Percentiles rank a stretch among this genome's conserved stretches.
Conservation (phyloP, 2,113 vertebrate species). For the Hymenochirus boettgeri region DNA sequence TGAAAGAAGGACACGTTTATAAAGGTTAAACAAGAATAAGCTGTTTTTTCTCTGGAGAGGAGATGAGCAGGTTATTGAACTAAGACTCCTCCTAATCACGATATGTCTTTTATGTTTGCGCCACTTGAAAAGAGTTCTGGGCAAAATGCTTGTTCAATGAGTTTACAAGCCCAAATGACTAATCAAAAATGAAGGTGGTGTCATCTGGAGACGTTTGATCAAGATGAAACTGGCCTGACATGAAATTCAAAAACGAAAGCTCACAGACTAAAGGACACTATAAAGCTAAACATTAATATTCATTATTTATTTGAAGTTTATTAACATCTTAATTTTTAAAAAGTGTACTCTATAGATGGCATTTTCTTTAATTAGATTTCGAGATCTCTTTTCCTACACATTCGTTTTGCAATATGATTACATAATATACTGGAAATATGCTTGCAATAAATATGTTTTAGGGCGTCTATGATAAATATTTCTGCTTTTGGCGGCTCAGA, state of each 20-base stretch:
- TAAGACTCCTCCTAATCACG: conserved; percentile 27
- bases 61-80: conserved; percentile 26
- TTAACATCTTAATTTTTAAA: conserved; percentile 56
- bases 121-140: conserved; percentile 53
- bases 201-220: conserved; percentile 51
- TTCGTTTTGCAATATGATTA: conserved; percentile 25
- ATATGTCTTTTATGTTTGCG: conserved; percentile 50
- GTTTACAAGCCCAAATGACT: conserved; percentile 48
- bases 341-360: conserved; percentile 49
- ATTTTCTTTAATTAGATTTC: conserved; percentile 57
- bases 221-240: conserved; percentile 54
- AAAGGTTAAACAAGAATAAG: conserved; percentile 39
- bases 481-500: too few species aligned
- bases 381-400: conserved; percentile 29
- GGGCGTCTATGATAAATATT: background rate
- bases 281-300: conserved; percentile 53
- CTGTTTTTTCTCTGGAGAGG: conserved; percentile 24
- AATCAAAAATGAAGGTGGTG: conserved; percentile 56
- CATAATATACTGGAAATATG: background rate
- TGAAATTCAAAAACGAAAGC: conserved; percentile 53
- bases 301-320: conserved; percentile 61
- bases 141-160: conserved; percentile 55
- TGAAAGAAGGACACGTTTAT: conserved; percentile 33
- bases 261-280: conserved; percentile 39
- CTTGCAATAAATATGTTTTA: background rate